phyloP scores from a whole-genome alignment of 2,113 vertebrate genomes.

The Porphyrio hochstetteri region DNA sequence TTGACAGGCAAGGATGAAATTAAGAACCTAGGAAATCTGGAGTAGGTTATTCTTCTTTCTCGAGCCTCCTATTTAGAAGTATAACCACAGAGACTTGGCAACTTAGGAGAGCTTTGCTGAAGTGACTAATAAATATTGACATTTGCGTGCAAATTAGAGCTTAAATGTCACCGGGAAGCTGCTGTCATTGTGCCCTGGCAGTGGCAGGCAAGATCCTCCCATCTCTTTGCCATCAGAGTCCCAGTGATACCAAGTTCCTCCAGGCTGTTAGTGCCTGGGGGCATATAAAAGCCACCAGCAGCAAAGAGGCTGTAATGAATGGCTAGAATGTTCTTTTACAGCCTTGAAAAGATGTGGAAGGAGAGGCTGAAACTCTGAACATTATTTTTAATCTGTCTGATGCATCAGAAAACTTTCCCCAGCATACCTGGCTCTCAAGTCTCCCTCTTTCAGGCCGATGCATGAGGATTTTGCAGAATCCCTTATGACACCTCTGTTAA shows the following conservation, averaged over 20 bases:
- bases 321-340: not conserved
- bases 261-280: not conserved
- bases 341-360: not conserved
- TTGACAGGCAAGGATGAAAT: not conserved
- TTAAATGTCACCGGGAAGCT: slow-evolving; percentile 44
- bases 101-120: not conserved
- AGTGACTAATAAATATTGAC: slow-evolving; percentile 63
- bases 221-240: not conserved
- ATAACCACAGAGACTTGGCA: not conserved
- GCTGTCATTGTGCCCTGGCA: not conserved
- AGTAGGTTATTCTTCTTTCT: not conserved
- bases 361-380: not conserved
- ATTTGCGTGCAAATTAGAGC: slow-evolving; percentile 29
- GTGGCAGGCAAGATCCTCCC: not conserved
- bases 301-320: not conserved
- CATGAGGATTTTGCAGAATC: not conserved
- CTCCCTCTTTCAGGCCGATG: not conserved
- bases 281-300: not conserved
- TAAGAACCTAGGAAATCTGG: not conserved
- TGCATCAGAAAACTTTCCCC: not conserved
- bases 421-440: accelerated
- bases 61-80: not conserved
- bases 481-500: not conserved
- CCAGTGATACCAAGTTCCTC: not conserved
- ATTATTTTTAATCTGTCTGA: not conserved